Conservation (phyloP, 1,140 invertebrate genomes). For the Calephelis nemesis region DNA sequence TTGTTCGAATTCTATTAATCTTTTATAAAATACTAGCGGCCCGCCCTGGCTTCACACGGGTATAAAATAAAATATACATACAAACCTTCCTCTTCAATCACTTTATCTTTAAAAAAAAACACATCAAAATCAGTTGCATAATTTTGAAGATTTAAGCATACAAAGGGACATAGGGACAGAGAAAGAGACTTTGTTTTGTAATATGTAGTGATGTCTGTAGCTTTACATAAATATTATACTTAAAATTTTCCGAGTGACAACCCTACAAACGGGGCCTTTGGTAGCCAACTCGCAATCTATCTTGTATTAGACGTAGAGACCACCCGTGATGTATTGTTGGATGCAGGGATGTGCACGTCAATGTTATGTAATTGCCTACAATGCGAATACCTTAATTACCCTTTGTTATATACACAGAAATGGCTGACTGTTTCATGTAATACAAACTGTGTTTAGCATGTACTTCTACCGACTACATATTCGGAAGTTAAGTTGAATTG, state of each 20-base stretch:
- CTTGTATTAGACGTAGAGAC: conserved; percentile 3
- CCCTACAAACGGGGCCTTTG: background rate
- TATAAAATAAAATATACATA: too few relatives aligned
- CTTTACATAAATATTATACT: too few relatives aligned
- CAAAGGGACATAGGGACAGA: too few relatives aligned
- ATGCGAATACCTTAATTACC: conserved; percentile 11
- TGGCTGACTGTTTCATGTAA: background rate
- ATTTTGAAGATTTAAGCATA: too few relatives aligned
- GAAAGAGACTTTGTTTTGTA: too few relatives aligned
- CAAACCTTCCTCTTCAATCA: too few relatives aligned
- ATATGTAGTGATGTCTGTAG: too few relatives aligned
- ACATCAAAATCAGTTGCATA: too few relatives aligned
- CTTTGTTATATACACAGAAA: conserved; percentile 7
- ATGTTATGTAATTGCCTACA: conserved; percentile 10
- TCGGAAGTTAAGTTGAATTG: background rate
- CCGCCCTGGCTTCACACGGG: too few relatives aligned
- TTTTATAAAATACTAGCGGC: too few relatives aligned
- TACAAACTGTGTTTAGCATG: background rate
- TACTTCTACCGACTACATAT: background rate
- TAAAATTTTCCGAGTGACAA: background rate
- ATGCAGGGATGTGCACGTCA: conserved; percentile 7
- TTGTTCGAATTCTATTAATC: too few relatives aligned
- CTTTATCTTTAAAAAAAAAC: too few relatives aligned
- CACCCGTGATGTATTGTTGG: conserved; percentile 6
- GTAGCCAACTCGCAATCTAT: conserved; percentile 7